A percentile compares a stretch with the other conserved stretches of the same genome.
These are phyloP conservation scores for Galbula dea DNA, from an alignment of 2,113 vertebrate species.

Conservation along the genomic window DNA sequence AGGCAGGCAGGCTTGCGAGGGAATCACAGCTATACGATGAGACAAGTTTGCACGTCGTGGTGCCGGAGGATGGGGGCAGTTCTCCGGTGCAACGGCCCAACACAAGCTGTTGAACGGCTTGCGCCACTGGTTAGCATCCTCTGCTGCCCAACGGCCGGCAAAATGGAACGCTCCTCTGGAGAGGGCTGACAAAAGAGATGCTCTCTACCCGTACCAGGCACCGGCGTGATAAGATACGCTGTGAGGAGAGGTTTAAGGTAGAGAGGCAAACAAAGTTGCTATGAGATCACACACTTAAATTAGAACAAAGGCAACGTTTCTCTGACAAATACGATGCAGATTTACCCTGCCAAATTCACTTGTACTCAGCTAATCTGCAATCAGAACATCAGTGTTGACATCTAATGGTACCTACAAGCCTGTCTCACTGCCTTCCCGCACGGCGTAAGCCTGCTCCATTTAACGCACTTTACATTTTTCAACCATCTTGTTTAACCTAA, in stretches of 20 bases:
- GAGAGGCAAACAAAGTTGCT: conserved; percentile 18
- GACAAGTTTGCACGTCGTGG: background rate
- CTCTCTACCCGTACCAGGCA: conserved; percentile 26
- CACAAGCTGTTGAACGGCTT: background rate
- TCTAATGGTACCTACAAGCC: conserved; percentile 55
- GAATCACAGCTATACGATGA: background rate
- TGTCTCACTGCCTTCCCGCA: conserved; percentile 8
- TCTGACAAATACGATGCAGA: background rate
- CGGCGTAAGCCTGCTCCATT: conserved; percentile 37
- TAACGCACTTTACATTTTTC: conserved; percentile 58
- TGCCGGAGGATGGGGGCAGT: background rate
- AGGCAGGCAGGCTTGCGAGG: background rate
- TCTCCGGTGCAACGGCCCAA: background rate
- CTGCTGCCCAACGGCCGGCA: background rate
- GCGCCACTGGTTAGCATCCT: background rate
- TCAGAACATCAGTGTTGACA: conserved; percentile 50
- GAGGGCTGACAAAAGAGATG: background rate
- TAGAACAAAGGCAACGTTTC: conserved; percentile 11
- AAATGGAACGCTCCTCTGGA: background rate
- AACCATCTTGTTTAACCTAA: conserved; percentile 67
- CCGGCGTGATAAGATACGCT: background rate
- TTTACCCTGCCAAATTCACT: conserved; percentile 2
- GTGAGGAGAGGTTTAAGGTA: background rate
- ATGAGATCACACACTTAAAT: background rate
- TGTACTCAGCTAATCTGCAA: background rate